These are phyloP conservation scores for Drosophila subsilvestris DNA, from an alignment of 2,888 invertebrate genomes.

Conservation along the genomic window DNA sequence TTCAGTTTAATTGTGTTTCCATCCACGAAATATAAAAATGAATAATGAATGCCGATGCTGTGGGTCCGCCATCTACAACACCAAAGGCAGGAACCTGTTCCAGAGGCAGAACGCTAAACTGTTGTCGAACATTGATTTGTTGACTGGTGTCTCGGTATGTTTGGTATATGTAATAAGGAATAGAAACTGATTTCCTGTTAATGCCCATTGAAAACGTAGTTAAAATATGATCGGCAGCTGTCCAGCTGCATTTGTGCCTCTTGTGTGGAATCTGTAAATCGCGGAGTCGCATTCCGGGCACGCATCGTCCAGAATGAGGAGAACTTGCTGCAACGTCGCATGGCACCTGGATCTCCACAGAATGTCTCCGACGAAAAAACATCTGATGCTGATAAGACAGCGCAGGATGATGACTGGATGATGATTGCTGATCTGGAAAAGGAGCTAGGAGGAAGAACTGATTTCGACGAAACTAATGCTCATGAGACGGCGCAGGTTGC, in stretches of 20 bases:
- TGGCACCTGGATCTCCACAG: neutral
- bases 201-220: neutral
- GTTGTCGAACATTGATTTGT: neutral
- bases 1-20: too few species aligned
- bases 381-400: neutral
- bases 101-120: neutral
- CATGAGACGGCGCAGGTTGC: neutral
- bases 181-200: neutral
- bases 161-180: neutral
- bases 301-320: neutral
- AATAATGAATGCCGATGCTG: neutral
- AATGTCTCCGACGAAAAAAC: neutral
- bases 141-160: neutral
- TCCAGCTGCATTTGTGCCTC: neutral
- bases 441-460: neutral
- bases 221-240: neutral
- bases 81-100: neutral
- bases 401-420: neutral
- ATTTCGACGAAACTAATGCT: neutral
- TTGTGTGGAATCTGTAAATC: neutral
- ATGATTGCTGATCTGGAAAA: neutral
- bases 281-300: neutral
- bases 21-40: neutral
- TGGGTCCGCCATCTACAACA: neutral
- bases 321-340: too few species aligned